phyloP scores from a whole-genome alignment of 2,888 invertebrate species.

The Rhodophaea formosa region DNA sequence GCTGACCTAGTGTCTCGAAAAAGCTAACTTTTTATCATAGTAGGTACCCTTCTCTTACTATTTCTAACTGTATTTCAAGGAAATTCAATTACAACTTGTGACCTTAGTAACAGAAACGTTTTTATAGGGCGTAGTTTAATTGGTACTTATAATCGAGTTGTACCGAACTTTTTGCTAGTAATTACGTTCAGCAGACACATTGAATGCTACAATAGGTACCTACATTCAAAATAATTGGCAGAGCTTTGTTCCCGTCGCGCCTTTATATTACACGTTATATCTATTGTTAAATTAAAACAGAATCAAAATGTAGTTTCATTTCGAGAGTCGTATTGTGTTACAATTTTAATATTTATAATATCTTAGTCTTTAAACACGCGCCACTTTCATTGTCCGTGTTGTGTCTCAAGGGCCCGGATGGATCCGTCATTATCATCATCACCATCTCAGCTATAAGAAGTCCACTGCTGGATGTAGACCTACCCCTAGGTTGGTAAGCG shows the following conservation, averaged over 20 bases:
- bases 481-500: too few species aligned
- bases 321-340: not conserved
- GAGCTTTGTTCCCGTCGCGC: constrained; percentile 2
- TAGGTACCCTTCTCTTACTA: too few species aligned
- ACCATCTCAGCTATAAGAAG: too few species aligned
- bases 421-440: too few species aligned
- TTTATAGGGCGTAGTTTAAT: not conserved
- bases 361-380: too few species aligned
- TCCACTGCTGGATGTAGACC: too few species aligned
- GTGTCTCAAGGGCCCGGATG: too few species aligned
- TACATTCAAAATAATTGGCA: constrained; percentile 13
- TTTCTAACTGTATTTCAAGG: not conserved
- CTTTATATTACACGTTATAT: not conserved
- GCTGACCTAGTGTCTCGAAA: too few species aligned
- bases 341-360: not conserved
- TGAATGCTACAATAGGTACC: not conserved
- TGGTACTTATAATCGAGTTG: constrained; percentile 1
- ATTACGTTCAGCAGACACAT: constrained; percentile 6
- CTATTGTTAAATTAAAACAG: constrained; percentile 2
- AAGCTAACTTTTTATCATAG: too few species aligned
- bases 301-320: not conserved
- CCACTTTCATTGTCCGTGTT: too few species aligned
- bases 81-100: not conserved
- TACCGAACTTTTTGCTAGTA: not conserved
- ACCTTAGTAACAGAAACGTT: not conserved